Base-by-base conservation (phyloP, 2,888 invertebrate species). In the Disparrhopalites patrizii region DNA sequence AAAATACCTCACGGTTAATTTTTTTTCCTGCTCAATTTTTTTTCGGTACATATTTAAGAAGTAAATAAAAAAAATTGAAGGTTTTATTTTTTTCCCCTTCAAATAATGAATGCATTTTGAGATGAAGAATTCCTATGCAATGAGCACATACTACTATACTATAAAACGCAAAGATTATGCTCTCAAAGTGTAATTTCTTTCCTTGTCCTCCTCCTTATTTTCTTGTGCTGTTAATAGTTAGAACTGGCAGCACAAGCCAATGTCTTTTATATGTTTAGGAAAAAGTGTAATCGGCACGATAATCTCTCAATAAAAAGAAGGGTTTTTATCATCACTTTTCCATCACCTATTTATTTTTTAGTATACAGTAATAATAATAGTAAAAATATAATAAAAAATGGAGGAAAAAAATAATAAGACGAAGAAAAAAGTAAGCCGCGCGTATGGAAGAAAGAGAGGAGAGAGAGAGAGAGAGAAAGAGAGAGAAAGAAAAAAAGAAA, bases 321-420 rank as follows among this genome's bases (percentile, higher is more conserved):
- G n/a, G n/a, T n/a, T 61, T 60, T 61, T 61, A 61, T 61, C 61
- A 61, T 61, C n/a, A n/a, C n/a, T 61, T 61, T 52, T 52, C 61
- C 50, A 61, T 61, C 61, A 52, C 7, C n/a, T n/a, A n/a, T n/a
- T n/a, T n/a, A 54, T 61, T 52, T 60, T 60, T 52, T 52, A 25
- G n/a, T 18, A 54, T 18, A 54, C 52, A 52, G n/a, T 18, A 25
- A 15, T 52, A 28, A 27, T 23, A 3, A n/a, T n/a, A n/a, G n/a
- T n/a, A n/a, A n/a, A n/a, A n/a, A n/a, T n/a, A n/a, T n/a, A n/a
- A n/a, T n/a, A n/a, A n/a, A 18, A 13, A 20, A 27, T 7, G 23
- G 7, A 51, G 15, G 51, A 51, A 20, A 7, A 8, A 25, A 36
- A 15, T n/a, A 57, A n/a, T n/a, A n/a, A n/a, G n/a, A n/a, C n/a